Evolutionary conservation across 2,797 vertebrate species (phyloP), one percentile per base, ranked within the genome.

Genomic region (Megalops cyprinoides): DNA sequence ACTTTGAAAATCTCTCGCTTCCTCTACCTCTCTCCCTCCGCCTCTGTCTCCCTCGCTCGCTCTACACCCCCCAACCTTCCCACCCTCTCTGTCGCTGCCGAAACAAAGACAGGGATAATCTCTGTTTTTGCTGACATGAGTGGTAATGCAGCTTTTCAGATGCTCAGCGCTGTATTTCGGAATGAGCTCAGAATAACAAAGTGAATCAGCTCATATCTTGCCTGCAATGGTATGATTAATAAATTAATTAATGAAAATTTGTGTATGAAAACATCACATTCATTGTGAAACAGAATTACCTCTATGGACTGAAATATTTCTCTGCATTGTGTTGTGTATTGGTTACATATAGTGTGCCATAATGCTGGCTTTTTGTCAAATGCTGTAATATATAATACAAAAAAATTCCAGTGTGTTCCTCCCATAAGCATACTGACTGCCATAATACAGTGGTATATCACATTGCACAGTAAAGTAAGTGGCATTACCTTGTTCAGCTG

Each of bases 401-500:
- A 62, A 71, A 20, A 71, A 44, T 4, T 7, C 14, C 39, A 23
- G 49, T 12, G 14, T 53, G 49, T 15, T 2, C 2, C 49, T 53
- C 3, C 1, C 15, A 12, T 53, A 15, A 53, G 49, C 2, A 7
- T 53, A 15, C 18, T 2, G 2, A 53, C 49, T 2, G 18, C 10
- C 12, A 34, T 62, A 28, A 25, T 4, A 34, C 58, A 62, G 25
- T 62, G 18, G 28, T n/a, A n/a, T n/a, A n/a, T n/a, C 2, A 6
- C 4, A 62, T 34, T 31, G 58, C 14, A 34, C 58, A 12, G n/a
- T n/a, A n/a, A n/a, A 56, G 4, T 14, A 20, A 51, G 31, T 76
- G 74, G 6, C n/a, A 25, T 83, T 92, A 98, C 98, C 97, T 97
- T 95, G 88, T 99, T 98, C 89, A 99, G 90, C 77, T 97, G 91